Evolutionary conservation across 2,888 invertebrate species (phyloP).

Genomic region (Cataglyphis rosenhaueri): DNA sequence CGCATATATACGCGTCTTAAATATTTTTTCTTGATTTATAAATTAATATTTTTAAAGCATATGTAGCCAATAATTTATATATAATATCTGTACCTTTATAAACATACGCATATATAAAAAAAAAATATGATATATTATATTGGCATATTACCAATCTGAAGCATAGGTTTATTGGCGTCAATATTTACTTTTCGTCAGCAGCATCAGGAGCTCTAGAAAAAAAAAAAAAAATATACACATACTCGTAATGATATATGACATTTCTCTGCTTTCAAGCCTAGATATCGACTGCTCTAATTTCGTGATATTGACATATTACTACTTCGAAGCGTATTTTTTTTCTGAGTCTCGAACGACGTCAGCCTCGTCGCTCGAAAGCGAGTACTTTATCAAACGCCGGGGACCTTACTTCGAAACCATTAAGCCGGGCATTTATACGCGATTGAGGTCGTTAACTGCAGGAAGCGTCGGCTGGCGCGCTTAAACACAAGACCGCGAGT

Average conservation of each 20-base stretch:
- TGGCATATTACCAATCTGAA: not conserved
- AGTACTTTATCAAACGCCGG: conserved; percentile 64
- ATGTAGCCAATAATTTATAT: not conserved
- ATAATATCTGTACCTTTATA: not conserved
- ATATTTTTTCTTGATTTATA: not conserved
- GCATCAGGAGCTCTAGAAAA: not conserved
- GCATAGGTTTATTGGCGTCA: not conserved
- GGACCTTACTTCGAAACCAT: conserved; percentile 80
- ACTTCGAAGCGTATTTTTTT: conserved; percentile 29
- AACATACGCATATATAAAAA: not conserved
- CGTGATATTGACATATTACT: conserved; percentile 38
- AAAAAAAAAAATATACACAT: not conserved
- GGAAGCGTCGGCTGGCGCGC: conserved; percentile 79
- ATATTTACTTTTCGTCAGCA: not conserved
- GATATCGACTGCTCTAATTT: conserved; percentile 33
- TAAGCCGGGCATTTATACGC: conserved; percentile 80
- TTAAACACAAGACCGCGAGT: conserved; percentile 53
- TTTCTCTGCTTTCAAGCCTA: not conserved
- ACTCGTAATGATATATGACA: conserved; percentile 19
- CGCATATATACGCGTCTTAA: not conserved
- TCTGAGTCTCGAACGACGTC: conserved; percentile 4
- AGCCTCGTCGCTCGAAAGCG: conserved; percentile 45
- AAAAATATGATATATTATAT: not conserved
- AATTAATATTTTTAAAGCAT: conserved; percentile 7
- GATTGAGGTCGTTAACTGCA: conserved; percentile 84